These are phyloP conservation scores for Gallirallus australis DNA, from an alignment of 2,797 vertebrate species.

Conservation along the genomic window DNA sequence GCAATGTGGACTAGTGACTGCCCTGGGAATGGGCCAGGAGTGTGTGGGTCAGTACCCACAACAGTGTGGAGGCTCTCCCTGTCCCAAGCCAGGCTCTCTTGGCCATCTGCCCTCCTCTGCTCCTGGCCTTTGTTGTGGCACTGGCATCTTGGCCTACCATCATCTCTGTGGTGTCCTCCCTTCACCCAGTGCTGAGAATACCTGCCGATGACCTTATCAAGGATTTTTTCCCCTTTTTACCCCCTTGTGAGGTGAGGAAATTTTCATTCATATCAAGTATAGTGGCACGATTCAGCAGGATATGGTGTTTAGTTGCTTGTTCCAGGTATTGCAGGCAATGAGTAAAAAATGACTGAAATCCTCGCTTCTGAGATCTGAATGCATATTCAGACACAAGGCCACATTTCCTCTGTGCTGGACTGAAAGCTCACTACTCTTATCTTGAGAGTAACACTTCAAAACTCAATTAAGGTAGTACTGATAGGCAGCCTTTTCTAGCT, in stretches of 20 bases:
- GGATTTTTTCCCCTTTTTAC: neutral
- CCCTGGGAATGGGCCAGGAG: neutral
- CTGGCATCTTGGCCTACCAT: fast-evolving
- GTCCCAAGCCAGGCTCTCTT: neutral
- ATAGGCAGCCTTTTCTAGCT: neutral
- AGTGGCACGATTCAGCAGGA: neutral
- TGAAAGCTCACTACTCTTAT: neutral
- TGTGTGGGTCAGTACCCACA: fast-evolving
- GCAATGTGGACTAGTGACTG: fast-evolving
- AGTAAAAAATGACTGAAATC: neutral
- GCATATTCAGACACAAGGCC: neutral
- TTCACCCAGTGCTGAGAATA: neutral
- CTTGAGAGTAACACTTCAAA: neutral
- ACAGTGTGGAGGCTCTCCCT: no score
- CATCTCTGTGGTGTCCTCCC: neutral
- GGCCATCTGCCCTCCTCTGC: fast-evolving
- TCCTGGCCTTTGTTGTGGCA: neutral
- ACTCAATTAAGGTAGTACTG: neutral
- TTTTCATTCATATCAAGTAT: neutral
- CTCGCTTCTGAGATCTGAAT: neutral
- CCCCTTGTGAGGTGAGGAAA: neutral
- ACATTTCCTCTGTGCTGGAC: neutral
- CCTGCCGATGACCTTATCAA: neutral
- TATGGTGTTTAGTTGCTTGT: neutral
- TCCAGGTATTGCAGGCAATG: neutral